Evolutionary conservation across 2,888 invertebrate species (phyloP).

Genomic region (Hyles lineata): DNA sequence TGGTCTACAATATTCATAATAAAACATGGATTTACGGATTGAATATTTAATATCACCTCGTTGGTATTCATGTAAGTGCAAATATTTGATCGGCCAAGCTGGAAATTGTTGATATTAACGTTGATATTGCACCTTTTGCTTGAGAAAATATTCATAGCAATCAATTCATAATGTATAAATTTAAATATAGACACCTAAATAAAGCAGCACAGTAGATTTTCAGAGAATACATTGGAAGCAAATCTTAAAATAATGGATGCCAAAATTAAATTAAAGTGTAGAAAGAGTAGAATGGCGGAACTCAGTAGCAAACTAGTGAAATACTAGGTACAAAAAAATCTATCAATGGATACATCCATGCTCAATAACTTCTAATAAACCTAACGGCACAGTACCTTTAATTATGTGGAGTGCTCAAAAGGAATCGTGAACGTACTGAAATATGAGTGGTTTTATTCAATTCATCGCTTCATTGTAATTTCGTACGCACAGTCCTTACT

Average conservation of each 20-base stretch:
- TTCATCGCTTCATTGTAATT: conserved; percentile 24
- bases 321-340: too few species aligned
- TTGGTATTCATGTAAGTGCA: background rate
- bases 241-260: too few species aligned
- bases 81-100: background rate
- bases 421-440: conserved; percentile 30
- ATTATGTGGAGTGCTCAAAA: conserved; percentile 32
- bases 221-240: too few species aligned
- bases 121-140: background rate
- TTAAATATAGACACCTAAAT: too few species aligned
- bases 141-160: too few species aligned
- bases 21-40: conserved; percentile 15
- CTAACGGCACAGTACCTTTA: conserved; percentile 8
- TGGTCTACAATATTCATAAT: background rate
- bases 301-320: too few species aligned
- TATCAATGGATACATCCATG: background rate
- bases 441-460: conserved; percentile 17
- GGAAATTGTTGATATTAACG: background rate
- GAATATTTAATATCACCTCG: background rate
- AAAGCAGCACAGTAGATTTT: too few species aligned
- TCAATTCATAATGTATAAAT: too few species aligned
- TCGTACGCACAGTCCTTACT: conserved; percentile 15
- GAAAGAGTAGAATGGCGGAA: too few species aligned
- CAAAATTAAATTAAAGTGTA: too few species aligned
- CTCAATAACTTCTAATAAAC: background rate